phyloP scores from a whole-genome alignment of 1,140 invertebrate genomes.

The Eupeodes corollae region DNA sequence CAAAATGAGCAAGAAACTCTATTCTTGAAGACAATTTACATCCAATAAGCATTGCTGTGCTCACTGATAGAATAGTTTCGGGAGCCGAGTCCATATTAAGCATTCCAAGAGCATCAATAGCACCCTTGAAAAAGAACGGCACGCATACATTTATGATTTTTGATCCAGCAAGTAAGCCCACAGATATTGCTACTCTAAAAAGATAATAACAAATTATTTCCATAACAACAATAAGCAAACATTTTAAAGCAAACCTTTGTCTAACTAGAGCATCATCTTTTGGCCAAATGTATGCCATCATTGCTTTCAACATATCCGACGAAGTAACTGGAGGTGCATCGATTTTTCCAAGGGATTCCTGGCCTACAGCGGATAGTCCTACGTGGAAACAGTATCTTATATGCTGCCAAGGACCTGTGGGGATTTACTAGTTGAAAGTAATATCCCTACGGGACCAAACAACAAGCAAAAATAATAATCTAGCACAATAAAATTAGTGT shows the following conservation, averaged over 20 bases:
- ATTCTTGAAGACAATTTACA: slow-evolving; percentile 56
- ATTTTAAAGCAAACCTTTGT: slow-evolving; percentile 17
- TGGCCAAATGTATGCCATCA: slow-evolving; percentile 94
- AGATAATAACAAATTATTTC: neutral
- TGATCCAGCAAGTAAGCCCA: slow-evolving; percentile 66
- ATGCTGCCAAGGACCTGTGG: slow-evolving; percentile 20
- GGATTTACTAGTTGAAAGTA: slow-evolving; percentile 31
- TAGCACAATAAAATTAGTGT: slow-evolving; percentile 5
- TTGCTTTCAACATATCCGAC: slow-evolving; percentile 71
- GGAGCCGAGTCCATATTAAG: slow-evolving; percentile 59
- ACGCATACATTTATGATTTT: slow-evolving; percentile 87
- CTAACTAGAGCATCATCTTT: slow-evolving; percentile 44
- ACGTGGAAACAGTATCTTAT: slow-evolving; percentile 79
- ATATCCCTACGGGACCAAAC: slow-evolving; percentile 34
- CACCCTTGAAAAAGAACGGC: slow-evolving; percentile 95
- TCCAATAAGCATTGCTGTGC: slow-evolving; percentile 73
- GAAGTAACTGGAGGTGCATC: slow-evolving; percentile 52
- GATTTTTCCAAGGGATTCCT: slow-evolving; percentile 46
- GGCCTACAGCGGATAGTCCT: slow-evolving; percentile 57
- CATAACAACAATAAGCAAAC: slow-evolving; percentile 6
- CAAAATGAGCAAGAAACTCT: slow-evolving; percentile 1
- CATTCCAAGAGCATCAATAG: slow-evolving; percentile 78
- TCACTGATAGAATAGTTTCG: slow-evolving; percentile 57
- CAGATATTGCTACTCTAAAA: slow-evolving; percentile 67
- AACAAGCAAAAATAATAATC: slow-evolving; percentile 24